Evolutionary conservation across 2,888 invertebrate species (phyloP).

Genomic region (Eledone cirrhosa): DNA sequence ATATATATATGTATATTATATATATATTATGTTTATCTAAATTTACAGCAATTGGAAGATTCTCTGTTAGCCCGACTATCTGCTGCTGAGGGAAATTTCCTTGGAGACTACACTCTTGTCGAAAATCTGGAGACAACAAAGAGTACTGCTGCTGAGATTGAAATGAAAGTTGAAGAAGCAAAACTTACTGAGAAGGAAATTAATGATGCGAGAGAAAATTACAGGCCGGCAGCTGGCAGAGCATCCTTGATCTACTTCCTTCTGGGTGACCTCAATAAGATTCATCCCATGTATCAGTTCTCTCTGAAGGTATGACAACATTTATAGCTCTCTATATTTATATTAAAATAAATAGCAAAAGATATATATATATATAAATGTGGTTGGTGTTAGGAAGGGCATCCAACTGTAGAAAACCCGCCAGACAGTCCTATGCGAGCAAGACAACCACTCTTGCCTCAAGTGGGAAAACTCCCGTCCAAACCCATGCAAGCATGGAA

Average conservation of each 20-base stretch:
- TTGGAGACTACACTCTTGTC: slow-evolving; percentile 92
- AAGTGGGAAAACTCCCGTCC: too few relatives aligned
- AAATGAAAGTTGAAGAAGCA: slow-evolving; percentile 87
- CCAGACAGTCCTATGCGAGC: too few relatives aligned
- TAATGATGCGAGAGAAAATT: slow-evolving; percentile 91
- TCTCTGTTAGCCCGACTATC: slow-evolving; percentile 88
- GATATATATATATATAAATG: too few relatives aligned
- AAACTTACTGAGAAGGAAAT: slow-evolving; percentile 91
- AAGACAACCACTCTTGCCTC: too few relatives aligned
- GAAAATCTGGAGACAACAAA: slow-evolving; percentile 97
- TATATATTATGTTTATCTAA: background rate
- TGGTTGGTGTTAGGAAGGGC: too few relatives aligned
- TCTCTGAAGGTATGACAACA: slow-evolving; percentile 83
- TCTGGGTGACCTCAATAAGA: slow-evolving; percentile 91
- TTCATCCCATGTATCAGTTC: slow-evolving; percentile 97
- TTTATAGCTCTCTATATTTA: too few relatives aligned
- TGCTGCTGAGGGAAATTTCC: slow-evolving; percentile 90
- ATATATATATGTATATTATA: background rate
- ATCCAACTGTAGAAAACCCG: too few relatives aligned
- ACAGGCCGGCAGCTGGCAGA: slow-evolving; percentile 88
- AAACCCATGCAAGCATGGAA: too few relatives aligned
- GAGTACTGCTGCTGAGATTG: slow-evolving; percentile 93
- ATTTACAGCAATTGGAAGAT: slow-evolving; percentile 79
- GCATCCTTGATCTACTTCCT: slow-evolving; percentile 95
- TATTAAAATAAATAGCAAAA: too few relatives aligned